Evolutionary conservation across 2,113 vertebrate genomes (phyloP), one percentile per base, ranked within the genome.

Genomic region (Shinisaurus crocodilurus): DNA sequence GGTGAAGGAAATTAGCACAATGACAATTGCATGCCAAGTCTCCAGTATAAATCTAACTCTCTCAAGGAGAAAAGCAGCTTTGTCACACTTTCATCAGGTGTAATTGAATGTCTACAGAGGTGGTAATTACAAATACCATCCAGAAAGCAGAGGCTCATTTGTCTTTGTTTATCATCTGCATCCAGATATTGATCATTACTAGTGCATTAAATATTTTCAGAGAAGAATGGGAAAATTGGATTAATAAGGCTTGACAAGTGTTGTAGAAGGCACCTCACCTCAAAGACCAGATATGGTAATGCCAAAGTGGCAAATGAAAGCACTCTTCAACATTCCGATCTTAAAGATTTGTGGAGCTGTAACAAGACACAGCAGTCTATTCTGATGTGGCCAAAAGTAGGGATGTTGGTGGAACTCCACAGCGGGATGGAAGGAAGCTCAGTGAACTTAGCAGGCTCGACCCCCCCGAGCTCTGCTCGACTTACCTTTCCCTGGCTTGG

Each of bases 161-260:
- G 95, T 97, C 96, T 96, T 95, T 96, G 96, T 96, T 97, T 97
- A 95, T 96, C 94, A 93, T 95, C 94, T 80, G 93, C 91, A 80
- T 37, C 82, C 88, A 91, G 85, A 60, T 96, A 97, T 96, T 95
- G 96, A 96, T 97, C 95, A 90, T 92, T 90, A 74, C 92, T 70
- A 94, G 92, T 82, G 87, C 89, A 92, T 91, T 89, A 91, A 12
- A 82, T 92, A 81, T 93, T 94, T 92, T 92, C 15, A 84, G 88
- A 91, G 89, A 87, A 88, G 92, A 94, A 76, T 60, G 80, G 45
- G 89, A 83, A 89, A 93, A 94, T 94, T 93, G 87, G 93, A 91
- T 95, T 96, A 96, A 95, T 92, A 92, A 92, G 91, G 87, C 86
- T 82, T 94, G 96, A 79, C 83, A 0, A 29, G 37, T 79, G 43